These are phyloP conservation scores for Caenorhabditis tropicalis DNA, from an alignment of 1,140 invertebrate genomes.

Conservation along the genomic window DNA sequence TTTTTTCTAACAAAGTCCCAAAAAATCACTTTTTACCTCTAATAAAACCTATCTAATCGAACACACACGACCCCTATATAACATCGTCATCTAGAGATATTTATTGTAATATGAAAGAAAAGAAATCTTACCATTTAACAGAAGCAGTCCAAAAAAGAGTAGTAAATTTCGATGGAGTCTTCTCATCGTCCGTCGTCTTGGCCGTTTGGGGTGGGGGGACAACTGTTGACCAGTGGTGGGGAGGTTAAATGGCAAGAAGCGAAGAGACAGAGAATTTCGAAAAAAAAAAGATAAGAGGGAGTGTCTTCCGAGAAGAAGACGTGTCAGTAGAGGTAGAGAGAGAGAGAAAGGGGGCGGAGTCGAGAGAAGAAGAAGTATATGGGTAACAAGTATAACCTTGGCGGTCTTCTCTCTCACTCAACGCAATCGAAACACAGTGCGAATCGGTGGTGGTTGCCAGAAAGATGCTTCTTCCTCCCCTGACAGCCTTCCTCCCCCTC, in stretches of 20 bases:
- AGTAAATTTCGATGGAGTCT: constrained; percentile 17
- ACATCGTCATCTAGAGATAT: too few relatives aligned
- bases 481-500: too few relatives aligned
- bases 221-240: neutral
- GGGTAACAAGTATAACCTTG: constrained; percentile 44
- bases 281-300: neutral
- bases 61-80: too few relatives aligned
- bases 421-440: constrained; percentile 35
- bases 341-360: neutral
- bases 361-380: neutral
- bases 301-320: neutral
- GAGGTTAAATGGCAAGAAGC: neutral
- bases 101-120: too few relatives aligned
- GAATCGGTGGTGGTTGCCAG: neutral
- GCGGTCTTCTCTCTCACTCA: neutral
- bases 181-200: neutral
- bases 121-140: constrained; percentile 11
- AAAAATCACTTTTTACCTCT: too few relatives aligned
- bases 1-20: too few relatives aligned
- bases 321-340: neutral
- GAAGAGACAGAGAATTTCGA: constrained; percentile 9
- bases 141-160: neutral
- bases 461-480: constrained; percentile 13
- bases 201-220: neutral
- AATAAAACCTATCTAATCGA: too few relatives aligned